phyloP scores from a whole-genome alignment of 2,113 vertebrate genomes.

The Oplegnathus fasciatus region DNA sequence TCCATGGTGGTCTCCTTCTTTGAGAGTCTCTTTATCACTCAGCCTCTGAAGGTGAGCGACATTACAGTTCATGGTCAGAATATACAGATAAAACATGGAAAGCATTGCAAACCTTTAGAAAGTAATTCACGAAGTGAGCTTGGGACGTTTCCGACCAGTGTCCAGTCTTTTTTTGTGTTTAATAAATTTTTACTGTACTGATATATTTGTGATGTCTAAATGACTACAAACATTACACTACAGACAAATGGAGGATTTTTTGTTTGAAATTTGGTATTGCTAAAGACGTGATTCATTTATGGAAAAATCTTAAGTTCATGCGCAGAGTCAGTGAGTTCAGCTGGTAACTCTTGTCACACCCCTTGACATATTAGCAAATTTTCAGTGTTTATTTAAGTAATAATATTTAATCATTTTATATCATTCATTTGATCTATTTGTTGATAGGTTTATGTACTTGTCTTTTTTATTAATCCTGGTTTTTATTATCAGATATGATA shows the following conservation, averaged over 20 bases:
- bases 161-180: background rate
- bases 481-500: background rate
- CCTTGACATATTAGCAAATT: background rate
- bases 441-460: background rate
- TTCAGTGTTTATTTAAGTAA: background rate
- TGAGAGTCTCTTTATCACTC: slow-evolving; percentile 95
- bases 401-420: too few species aligned
- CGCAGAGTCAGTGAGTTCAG: too few species aligned
- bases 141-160: background rate
- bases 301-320: too few species aligned
- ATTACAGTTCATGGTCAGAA: background rate
- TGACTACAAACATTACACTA: background rate
- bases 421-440: too few species aligned
- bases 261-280: too few species aligned
- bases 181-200: background rate
- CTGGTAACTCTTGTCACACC: background rate
- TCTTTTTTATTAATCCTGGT: background rate
- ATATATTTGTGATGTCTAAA: background rate
- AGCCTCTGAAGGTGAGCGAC: slow-evolving; percentile 92
- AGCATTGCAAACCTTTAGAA: background rate
- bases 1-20: slow-evolving; percentile 94
- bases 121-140: background rate
- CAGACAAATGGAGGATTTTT: background rate
- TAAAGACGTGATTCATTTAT: too few species aligned
- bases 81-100: too few species aligned